Conservation (phyloP, 2,797 vertebrate genomes). For the Ceryle rudis region DNA sequence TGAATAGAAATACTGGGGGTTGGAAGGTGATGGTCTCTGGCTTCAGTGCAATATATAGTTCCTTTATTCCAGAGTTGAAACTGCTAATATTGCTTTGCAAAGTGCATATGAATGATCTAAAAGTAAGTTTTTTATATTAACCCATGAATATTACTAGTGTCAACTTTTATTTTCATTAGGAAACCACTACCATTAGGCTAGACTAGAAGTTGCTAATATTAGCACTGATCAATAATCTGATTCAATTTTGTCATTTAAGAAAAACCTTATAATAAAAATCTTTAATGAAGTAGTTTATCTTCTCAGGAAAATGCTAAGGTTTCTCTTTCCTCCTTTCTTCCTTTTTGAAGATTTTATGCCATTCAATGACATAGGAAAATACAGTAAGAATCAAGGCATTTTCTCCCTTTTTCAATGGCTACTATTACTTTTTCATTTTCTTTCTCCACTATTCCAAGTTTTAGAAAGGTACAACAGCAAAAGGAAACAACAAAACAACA, state of each 20-base stretch:
- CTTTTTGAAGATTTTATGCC: neutral
- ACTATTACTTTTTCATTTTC: neutral
- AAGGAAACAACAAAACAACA: neutral
- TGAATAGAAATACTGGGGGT: neutral
- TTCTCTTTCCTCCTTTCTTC: neutral
- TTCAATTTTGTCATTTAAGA: neutral
- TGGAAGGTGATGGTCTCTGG: neutral
- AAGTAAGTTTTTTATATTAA: neutral
- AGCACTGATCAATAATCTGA: neutral
- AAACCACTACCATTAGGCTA: neutral
- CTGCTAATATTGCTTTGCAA: neutral
- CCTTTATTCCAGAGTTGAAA: neutral
- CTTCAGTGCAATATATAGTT: neutral
- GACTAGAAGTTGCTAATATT: neutral
- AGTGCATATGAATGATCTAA: neutral
- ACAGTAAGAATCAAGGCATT: neutral
- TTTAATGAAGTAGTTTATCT: neutral
- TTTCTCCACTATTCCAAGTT: neutral
- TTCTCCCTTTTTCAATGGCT: neutral
- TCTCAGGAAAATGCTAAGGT: neutral
- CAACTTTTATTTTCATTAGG: neutral
- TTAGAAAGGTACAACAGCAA: neutral
- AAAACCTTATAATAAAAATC: neutral
- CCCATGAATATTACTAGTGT: neutral
- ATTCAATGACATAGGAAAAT: neutral